Evolutionary conservation across 2,888 invertebrate species (phyloP).

Genomic region (Spicauda simplicius): DNA sequence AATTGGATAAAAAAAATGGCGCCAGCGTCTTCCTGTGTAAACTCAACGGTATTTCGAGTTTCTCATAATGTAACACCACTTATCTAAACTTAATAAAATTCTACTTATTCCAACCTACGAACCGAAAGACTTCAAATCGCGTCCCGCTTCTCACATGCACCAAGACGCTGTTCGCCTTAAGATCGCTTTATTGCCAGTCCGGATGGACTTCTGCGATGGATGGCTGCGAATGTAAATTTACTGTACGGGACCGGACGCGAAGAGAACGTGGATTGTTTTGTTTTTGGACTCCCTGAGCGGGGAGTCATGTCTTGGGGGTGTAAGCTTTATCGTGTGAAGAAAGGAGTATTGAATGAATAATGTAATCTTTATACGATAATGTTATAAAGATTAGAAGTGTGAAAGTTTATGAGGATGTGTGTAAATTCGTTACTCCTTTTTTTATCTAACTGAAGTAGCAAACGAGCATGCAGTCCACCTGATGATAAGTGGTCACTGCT

Average conservation of each 20-base stretch:
- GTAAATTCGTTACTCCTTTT: too few species aligned
- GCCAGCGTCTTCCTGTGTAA: too few species aligned
- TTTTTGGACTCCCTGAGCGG: slow-evolving; percentile 65
- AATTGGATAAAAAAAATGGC: too few species aligned
- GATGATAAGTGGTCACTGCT: too few species aligned
- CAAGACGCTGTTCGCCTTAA: slow-evolving; percentile 79
- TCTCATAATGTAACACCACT: neutral
- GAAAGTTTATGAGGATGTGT: too few species aligned
- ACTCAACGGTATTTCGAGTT: neutral
- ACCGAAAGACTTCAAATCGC: slow-evolving; percentile 33
- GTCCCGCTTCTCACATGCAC: slow-evolving; percentile 45
- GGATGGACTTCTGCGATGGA: slow-evolving; percentile 83
- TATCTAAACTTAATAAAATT: neutral
- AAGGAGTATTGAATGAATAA: neutral
- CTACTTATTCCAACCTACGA: neutral
- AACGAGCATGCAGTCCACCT: too few species aligned
- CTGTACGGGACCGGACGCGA: slow-evolving; percentile 81
- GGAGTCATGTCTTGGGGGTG: neutral
- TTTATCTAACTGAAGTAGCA: too few species aligned
- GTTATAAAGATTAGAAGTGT: too few species aligned
- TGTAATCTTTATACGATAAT: neutral
- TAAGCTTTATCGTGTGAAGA: neutral
- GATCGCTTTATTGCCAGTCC: slow-evolving; percentile 83
- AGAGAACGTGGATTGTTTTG: slow-evolving; percentile 76
- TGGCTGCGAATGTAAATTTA: slow-evolving; percentile 84